phyloP scores from a whole-genome alignment of 2,113 vertebrate genomes.

The Muntiacus muntjak region DNA sequence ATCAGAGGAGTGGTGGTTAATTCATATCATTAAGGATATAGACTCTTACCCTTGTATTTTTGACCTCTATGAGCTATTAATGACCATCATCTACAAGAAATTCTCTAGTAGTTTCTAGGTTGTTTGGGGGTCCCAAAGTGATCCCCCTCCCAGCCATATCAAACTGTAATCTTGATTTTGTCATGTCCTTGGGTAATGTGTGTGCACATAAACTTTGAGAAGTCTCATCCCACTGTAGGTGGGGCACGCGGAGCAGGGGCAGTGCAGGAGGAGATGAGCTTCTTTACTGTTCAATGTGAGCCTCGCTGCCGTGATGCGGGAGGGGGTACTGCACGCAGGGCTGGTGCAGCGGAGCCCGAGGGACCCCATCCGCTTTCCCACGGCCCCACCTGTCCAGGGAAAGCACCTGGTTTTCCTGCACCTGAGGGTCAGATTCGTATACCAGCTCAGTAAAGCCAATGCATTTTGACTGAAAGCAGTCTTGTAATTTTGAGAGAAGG shows the following conservation, averaged over 20 bases:
- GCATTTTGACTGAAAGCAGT: neutral
- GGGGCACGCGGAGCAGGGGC: fast-evolving
- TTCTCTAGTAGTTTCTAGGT: neutral
- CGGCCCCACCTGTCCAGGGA: fast-evolving
- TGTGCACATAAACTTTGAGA: neutral
- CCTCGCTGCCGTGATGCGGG: fast-evolving
- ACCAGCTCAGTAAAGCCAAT: neutral
- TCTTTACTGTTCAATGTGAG: neutral
- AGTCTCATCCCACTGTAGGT: neutral
- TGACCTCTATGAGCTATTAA: neutral
- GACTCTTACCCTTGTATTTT: neutral
- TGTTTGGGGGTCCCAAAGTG: neutral
- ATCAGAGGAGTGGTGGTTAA: neutral
- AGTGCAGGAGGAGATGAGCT: neutral
- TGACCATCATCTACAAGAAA: neutral
- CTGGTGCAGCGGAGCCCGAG: neutral
- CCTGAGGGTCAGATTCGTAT: neutral
- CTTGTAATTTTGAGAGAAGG: neutral
- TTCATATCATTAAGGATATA: neutral
- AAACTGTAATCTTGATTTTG: neutral
- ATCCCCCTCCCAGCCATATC: neutral
- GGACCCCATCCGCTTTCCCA: neutral
- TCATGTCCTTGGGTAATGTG: neutral
- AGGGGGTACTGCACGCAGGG: too few relatives aligned
- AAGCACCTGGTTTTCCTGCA: neutral